Percentiles rank a stretch among this genome's conserved stretches.
These are phyloP conservation scores for Mantis religiosa DNA, from an alignment of 2,888 invertebrate genomes.

Conservation along the genomic window DNA sequence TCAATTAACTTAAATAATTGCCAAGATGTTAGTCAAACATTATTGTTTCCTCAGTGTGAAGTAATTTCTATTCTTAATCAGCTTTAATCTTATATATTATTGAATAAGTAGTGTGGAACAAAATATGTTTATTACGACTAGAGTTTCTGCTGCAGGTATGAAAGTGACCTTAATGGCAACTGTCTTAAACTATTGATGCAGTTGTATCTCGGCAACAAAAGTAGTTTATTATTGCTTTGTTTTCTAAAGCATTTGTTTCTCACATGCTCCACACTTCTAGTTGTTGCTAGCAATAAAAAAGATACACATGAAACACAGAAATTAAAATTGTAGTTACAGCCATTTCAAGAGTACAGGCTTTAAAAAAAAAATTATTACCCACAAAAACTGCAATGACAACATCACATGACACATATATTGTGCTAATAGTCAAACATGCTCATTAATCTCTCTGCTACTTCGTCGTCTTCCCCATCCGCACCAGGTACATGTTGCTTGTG, in stretches of 20 bases:
- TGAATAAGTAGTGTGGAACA: too few species aligned
- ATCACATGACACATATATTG: background rate
- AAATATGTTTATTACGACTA: too few species aligned
- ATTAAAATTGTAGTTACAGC: background rate
- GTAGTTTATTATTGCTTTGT: background rate
- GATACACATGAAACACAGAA: background rate
- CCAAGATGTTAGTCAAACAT: too few species aligned
- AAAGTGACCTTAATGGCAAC: background rate
- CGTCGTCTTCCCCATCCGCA: background rate
- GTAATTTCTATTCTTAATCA: too few species aligned
- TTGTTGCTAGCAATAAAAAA: background rate
- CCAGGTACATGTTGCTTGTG: background rate
- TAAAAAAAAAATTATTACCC: background rate
- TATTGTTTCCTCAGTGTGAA: too few species aligned
- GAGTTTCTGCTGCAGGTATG: background rate
- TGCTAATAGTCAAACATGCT: background rate
- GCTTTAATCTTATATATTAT: too few species aligned
- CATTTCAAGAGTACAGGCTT: background rate
- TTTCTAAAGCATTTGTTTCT: background rate
- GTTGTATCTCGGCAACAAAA: background rate
- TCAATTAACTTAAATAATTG: too few species aligned
- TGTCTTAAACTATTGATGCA: background rate
- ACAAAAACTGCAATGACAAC: background rate
- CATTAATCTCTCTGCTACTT: background rate
- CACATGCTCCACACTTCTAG: background rate